Evolutionary conservation across 2,113 vertebrate genomes (phyloP), one percentile per base, ranked within the genome.

Genomic region (Microtus oregoni): DNA sequence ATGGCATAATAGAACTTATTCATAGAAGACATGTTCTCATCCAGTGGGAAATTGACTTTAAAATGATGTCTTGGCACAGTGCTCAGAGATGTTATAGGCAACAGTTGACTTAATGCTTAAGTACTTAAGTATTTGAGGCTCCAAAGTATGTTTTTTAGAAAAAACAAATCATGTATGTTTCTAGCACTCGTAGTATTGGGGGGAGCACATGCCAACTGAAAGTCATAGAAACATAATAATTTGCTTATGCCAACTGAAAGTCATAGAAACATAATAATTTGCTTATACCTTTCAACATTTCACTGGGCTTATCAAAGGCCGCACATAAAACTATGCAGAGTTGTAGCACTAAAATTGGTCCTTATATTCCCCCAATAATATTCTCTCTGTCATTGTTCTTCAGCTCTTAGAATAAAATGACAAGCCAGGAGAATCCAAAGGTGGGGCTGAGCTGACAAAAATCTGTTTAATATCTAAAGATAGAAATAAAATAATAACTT

Each of bases 381-480:
- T 35, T 97, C 86, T 38, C 61, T 38, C 67, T 97, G 26, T 41
- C 88, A 68, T 2, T 13, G 20, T 89, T 86, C 85, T 89, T 93
- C 52, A 86, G n/a, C 68, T 83, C 61, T 93, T 94, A 20, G 24
- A 95, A 89, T 90, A 97, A 91, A 75, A 95, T 88, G 58, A 94
- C 78, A 98, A 96, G 95, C 26, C 86, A 95, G 78, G 97, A 83
- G 90, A 95, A 98, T 96, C 83, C 76, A 97, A 98, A 98, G 83
- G 91, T 91, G 72, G 50, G 20, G 61, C 72, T 88, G 90, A 98
- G 86, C 86, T 96, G 95, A 97, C 72, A 95, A 97, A 89, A 96
- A 30, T 41, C 73, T 92, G 96, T 65, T 97, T 86, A 94, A 82
- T 92, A 83, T 26, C 97, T 98, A 97, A 98, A 98, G 96, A 92